A percentile compares a stretch with the other conserved stretches of the same genome.
Evolutionary conservation across 2,797 vertebrate species (phyloP).

Genomic region (Astyanax mexicanus): DNA sequence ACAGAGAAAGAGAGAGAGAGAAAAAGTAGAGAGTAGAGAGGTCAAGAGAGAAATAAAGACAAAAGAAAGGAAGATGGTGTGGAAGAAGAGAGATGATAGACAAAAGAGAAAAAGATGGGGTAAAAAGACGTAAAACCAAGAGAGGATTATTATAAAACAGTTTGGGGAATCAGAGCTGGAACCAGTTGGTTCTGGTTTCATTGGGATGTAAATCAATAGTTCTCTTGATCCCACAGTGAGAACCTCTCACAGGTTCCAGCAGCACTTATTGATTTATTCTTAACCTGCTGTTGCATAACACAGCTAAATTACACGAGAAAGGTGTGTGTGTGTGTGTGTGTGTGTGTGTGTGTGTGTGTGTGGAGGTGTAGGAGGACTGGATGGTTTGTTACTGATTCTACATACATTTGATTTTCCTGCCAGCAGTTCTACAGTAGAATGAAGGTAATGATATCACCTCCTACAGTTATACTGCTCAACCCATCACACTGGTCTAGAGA

Average conservation of each 20-base stretch:
- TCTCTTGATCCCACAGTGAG: neutral
- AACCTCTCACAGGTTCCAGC: neutral
- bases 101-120: neutral
- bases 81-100: neutral
- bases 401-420: neutral
- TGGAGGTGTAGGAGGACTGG: neutral
- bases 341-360: neutral
- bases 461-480: neutral
- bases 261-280: neutral
- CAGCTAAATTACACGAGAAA: neutral
- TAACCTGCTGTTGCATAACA: conserved; percentile 3
- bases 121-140: too few species aligned
- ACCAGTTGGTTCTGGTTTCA: neutral
- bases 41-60: neutral
- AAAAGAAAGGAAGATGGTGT: neutral
- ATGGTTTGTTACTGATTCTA: neutral
- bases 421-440: neutral
- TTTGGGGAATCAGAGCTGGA: neutral
- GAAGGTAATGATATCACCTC: neutral
- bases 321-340: neutral
- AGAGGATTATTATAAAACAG: neutral
- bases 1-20: neutral
- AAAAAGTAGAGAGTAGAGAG: neutral
- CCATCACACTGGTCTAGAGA: neutral
- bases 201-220: neutral